A percentile compares a stretch with the other conserved stretches of the same genome.
Evolutionary conservation across 2,888 invertebrate species (phyloP).

Genomic region (Griposia aprilina): DNA sequence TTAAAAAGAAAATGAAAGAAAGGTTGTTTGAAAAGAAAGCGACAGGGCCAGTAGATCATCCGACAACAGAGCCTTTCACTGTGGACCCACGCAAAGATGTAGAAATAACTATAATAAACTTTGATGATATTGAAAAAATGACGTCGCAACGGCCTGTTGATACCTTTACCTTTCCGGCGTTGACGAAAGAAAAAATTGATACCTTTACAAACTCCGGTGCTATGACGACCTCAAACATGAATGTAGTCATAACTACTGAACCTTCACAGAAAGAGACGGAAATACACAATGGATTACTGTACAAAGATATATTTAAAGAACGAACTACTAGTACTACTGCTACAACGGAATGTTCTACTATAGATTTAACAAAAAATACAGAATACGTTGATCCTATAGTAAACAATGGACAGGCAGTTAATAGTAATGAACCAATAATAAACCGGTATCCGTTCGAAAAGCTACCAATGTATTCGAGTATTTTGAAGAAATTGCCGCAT

Average conservation of each 20-base stretch:
- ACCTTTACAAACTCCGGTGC: neutral
- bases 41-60: rapidly evolving
- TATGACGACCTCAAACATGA: neutral
- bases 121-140: conserved; percentile 59
- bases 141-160: conserved; percentile 6
- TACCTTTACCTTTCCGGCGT: rapidly evolving
- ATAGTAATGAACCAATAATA: neutral
- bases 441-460: conserved; percentile 23
- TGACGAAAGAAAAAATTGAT: neutral
- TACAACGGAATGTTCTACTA: neutral
- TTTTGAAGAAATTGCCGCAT: conserved; percentile 25
- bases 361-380: conserved; percentile 9
- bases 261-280: neutral
- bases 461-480: conserved; percentile 22
- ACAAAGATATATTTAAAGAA: conserved; percentile 26
- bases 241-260: neutral
- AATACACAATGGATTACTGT: conserved; percentile 43
- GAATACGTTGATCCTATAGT: neutral
- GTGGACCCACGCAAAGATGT: conserved; percentile 49
- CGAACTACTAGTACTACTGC: neutral
- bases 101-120: conserved; percentile 70
- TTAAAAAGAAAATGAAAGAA: conserved; percentile 44
- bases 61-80: neutral
- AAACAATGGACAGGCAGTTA: rapidly evolving
- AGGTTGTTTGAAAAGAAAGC: conserved; percentile 45